These are phyloP conservation scores for Mechanitis mazaeus DNA, from an alignment of 2,888 invertebrate genomes.

Conservation along the genomic window DNA sequence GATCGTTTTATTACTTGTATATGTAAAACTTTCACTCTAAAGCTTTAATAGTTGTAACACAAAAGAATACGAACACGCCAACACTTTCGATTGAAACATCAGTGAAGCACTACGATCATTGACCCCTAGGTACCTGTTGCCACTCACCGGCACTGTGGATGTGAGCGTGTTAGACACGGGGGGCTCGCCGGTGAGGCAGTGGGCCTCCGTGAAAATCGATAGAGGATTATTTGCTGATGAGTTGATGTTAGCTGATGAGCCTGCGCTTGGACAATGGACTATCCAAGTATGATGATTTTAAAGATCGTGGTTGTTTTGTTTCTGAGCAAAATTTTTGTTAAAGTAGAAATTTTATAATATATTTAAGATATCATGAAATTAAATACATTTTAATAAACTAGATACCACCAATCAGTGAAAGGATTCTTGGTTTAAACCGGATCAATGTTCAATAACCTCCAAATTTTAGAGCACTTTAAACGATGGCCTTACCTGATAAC, in stretches of 20 bases:
- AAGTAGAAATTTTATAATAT: not conserved
- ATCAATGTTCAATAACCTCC: slow-evolving; percentile 19
- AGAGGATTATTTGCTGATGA: slow-evolving; percentile 87
- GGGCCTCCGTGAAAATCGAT: slow-evolving; percentile 80
- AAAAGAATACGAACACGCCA: slow-evolving; percentile 25
- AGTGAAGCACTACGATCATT: slow-evolving; percentile 50
- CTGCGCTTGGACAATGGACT: slow-evolving; percentile 92
- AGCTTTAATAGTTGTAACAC: slow-evolving; percentile 22
- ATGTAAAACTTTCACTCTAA: not conserved
- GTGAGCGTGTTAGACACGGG: slow-evolving; percentile 61
- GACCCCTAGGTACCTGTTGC: slow-evolving; percentile 63
- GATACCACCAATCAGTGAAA: slow-evolving; percentile 13
- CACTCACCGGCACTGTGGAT: slow-evolving; percentile 56
- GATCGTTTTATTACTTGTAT: not conserved
- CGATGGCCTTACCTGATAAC: slow-evolving; percentile 12
- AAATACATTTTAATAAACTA: slow-evolving; percentile 1
- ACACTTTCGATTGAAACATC: slow-evolving; percentile 68
- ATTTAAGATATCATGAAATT: not conserved
- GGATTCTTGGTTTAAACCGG: slow-evolving; percentile 17
- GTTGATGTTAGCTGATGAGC: slow-evolving; percentile 85
- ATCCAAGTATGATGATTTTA: slow-evolving; percentile 72
- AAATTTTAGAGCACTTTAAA: slow-evolving; percentile 6
- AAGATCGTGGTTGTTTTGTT: not conserved
- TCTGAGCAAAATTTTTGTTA: not conserved
- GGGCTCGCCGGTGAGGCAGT: slow-evolving; percentile 89